Conservation (phyloP, 2,797 vertebrate genomes). For the Scomberomorus guttatus region DNA sequence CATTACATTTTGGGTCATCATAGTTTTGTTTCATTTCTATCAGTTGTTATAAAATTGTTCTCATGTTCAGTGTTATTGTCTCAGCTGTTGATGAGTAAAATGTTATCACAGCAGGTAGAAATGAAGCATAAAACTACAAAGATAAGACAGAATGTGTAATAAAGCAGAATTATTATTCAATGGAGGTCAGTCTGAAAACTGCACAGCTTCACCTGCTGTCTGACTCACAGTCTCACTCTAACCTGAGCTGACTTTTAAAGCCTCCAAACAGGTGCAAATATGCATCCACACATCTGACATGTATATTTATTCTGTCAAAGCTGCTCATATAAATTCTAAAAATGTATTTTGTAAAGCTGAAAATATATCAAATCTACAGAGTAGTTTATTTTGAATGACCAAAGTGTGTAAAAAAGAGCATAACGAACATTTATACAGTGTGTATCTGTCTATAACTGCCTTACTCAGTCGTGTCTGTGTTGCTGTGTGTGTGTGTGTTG, state of each 20-base stretch:
- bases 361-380: constrained; percentile 49
- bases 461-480: constrained; percentile 29
- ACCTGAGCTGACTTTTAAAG: constrained; percentile 32
- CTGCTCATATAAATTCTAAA: constrained; percentile 44
- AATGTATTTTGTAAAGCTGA: constrained; percentile 54
- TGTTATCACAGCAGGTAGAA: neutral
- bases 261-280: constrained; percentile 1
- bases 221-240: too few relatives aligned
- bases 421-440: constrained; percentile 61
- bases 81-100: too few relatives aligned
- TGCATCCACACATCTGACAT: constrained; percentile 25
- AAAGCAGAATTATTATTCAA: neutral
- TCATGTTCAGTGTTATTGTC: too few relatives aligned
- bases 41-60: neutral
- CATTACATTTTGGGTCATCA: neutral
- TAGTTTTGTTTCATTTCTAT: neutral
- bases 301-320: constrained; percentile 55
- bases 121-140: too few relatives aligned
- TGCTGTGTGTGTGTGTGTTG: neutral
- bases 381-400: constrained; percentile 69
- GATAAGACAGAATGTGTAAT: too few relatives aligned
- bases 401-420: constrained; percentile 61
- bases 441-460: constrained; percentile 49
- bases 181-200: neutral
- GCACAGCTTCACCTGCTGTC: neutral